Percentiles rank a stretch among this genome's conserved stretches.
Evolutionary conservation across 2,113 vertebrate species (phyloP).

Genomic region (Brachyhypopomus gauderio): DNA sequence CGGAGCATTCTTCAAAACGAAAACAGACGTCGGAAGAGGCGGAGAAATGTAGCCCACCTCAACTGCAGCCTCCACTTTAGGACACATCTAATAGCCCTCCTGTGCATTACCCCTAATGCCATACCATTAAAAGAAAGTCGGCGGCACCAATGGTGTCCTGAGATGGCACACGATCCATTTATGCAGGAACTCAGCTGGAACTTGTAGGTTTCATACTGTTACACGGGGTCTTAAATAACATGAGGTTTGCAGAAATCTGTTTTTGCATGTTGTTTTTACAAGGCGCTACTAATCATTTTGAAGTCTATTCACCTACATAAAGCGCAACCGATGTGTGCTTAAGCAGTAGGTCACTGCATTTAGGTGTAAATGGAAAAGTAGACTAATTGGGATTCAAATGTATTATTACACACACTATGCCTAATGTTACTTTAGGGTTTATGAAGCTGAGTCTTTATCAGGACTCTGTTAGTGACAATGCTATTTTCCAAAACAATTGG

Average conservation of each 20-base stretch:
- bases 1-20: too few relatives aligned
- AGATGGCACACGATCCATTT: too few relatives aligned
- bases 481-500: background rate
- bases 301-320: slow-evolving; percentile 17
- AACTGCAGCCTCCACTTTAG: too few relatives aligned
- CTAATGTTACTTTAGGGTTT: background rate
- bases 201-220: too few relatives aligned
- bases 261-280: slow-evolving; percentile 17
- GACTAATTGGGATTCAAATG: background rate
- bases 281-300: slow-evolving; percentile 21
- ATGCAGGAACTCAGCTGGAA: too few relatives aligned
- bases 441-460: background rate
- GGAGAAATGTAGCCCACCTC: too few relatives aligned
- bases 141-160: too few relatives aligned
- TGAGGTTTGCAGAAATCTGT: background rate
- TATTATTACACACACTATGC: background rate
- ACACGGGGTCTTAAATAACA: background rate
- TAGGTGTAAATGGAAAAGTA: slow-evolving; percentile 3
- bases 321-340: background rate
- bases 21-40: too few relatives aligned
- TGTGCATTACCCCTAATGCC: too few relatives aligned
- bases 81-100: too few relatives aligned
- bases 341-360: slow-evolving; percentile 4
- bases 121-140: too few relatives aligned
- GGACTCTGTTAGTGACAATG: background rate